Evolutionary conservation across 2,113 vertebrate genomes (phyloP), one percentile per base, ranked within the genome.

Genomic region (Pangasianodon hypophthalmus): DNA sequence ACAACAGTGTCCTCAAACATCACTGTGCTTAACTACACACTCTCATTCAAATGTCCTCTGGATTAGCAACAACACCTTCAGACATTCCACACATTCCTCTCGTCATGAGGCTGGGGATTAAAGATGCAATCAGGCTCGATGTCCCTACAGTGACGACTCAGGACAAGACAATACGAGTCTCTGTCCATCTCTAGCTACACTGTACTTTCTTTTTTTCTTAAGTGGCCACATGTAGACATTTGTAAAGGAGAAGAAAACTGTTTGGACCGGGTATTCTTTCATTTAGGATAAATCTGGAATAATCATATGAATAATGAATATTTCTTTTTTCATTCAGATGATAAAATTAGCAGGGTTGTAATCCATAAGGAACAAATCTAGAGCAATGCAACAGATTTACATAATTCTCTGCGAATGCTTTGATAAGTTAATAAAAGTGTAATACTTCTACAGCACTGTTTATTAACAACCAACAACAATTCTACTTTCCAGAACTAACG

Each of bases 51-150:
- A 58, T 37, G 48, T 9, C 48, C 29, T 7, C 50, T 6, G 29
- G 29, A 71, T 50, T 52, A 52, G 67, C 50, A 62, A 44, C 46
- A 82, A 52, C 52, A 69, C 79, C n/a, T 82, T 13, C 4, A 88
- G 7, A 64, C 75, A 81, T 88, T 88, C 79, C 77, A 88, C 71
- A 82, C 87, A 58, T 88, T 71, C 87, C 32, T 88, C 60, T 71
- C 62, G 79, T 88, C 46, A 18, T 21, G 77, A 52, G n/a, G 14
- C 52, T 44, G 19, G 46, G 8, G 8, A 52, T 71, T 46, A 58
- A 50, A 84, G 0, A 62, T 88, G 75, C 60, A n/a, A 88, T 82
- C 41, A 48, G 41, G 11, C 48, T 11, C 64, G 16, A 77, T 26
- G 79, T n/a, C 19, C 18, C 46, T 37, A 6, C 56, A 44, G 2